phyloP scores from a whole-genome alignment of 2,797 vertebrate species.

The Lagodon rhomboides region DNA sequence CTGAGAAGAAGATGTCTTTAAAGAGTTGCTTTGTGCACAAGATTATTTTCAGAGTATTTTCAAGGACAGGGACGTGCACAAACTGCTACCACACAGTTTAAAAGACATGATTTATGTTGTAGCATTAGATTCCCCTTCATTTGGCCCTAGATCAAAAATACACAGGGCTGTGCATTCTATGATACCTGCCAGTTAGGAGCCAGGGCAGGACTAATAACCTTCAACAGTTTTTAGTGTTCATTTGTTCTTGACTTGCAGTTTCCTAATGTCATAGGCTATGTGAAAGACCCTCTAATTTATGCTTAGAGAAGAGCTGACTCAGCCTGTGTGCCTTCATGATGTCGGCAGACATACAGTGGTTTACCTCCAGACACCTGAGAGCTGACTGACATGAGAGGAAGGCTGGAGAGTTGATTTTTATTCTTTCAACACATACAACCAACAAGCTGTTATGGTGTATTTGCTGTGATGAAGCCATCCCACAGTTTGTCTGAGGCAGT shows the following conservation, averaged over 20 bases:
- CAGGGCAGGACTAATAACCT: background rate
- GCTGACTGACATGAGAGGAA: background rate
- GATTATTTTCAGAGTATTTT: background rate
- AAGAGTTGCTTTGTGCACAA: background rate
- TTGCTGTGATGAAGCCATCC: constrained; percentile 3
- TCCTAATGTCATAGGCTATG: background rate
- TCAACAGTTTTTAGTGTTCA: background rate
- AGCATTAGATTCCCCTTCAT: background rate
- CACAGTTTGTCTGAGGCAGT: constrained; percentile 15
- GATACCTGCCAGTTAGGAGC: background rate
- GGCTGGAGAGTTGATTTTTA: background rate
- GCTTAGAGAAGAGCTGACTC: background rate
- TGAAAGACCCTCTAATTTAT: background rate
- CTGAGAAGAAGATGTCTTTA: background rate
- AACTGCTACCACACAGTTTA: background rate
- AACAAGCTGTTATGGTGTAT: background rate
- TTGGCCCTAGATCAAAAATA: background rate
- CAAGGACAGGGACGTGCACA: background rate
- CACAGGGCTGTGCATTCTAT: background rate
- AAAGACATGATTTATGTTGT: background rate
- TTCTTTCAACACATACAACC: background rate
- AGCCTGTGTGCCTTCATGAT: background rate
- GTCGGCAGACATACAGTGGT: background rate
- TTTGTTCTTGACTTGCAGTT: background rate
- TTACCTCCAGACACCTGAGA: background rate